Conservation (phyloP, 2,113 vertebrate species). For the Herpailurus yagouaroundi region DNA sequence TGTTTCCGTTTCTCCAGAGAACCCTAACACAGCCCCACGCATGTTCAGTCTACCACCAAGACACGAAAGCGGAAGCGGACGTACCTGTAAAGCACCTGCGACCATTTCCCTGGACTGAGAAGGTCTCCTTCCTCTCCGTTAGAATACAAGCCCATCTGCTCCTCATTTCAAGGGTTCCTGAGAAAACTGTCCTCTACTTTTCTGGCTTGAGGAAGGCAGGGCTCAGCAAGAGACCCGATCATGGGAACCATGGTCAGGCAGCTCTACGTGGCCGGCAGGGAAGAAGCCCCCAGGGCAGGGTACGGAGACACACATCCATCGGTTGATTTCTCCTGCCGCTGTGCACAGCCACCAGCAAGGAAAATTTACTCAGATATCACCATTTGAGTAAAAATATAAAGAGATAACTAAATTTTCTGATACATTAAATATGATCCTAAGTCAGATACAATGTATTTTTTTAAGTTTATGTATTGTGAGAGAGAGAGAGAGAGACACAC, state of each 20-base stretch:
- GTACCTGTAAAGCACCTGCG: background rate
- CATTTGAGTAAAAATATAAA: background rate
- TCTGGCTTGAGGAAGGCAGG: background rate
- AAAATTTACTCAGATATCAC: background rate
- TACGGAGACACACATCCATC: accelerated
- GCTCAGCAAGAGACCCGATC: background rate
- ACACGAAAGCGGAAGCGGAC: background rate
- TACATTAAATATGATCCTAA: background rate
- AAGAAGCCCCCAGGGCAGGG: too few relatives aligned
- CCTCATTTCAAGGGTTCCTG: background rate
- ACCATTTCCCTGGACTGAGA: background rate
- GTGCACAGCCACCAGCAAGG: background rate
- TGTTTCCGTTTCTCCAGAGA: background rate
- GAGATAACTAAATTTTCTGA: background rate
- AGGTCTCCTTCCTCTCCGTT: background rate
- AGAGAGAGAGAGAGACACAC: too few relatives aligned
- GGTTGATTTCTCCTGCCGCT: background rate
- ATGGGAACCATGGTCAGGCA: background rate
- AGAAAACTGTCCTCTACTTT: background rate
- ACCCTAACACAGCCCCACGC: background rate
- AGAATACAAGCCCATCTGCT: background rate
- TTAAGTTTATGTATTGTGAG: too few relatives aligned
- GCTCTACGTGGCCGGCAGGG: background rate
- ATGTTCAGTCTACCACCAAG: background rate
- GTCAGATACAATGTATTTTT: background rate